Base-by-base conservation (phyloP, 2,888 invertebrate genomes). In the Lordiphosa andalusiaca region DNA sequence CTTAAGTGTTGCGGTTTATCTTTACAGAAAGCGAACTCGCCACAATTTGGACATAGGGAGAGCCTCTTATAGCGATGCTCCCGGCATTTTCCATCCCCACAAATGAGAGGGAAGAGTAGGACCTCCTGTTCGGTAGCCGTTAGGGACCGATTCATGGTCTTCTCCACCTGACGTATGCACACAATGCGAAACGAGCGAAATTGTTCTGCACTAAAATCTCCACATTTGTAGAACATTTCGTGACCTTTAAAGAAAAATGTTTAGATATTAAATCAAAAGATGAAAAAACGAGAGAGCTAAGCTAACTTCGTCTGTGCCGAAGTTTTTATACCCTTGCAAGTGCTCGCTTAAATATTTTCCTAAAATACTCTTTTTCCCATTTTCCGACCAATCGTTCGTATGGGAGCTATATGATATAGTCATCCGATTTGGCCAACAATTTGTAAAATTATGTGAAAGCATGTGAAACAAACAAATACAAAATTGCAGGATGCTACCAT, bases 111-210 rank as follows among this genome's bases (percentile, higher is more conserved):
- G 75, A 93, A 94, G 19, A 94, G 88, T 21, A 94, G 85, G 0
- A 93, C 91, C 80, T 95, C 94, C 62, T 92, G 92, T 84, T 94
- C 94, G 90, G 93, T 93, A 0, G 93, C 91, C 10, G 91, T 90
- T 40, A 94, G 81, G 2, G 90, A 86, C 7, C 94, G 90, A 63
- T 91, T 91, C 3, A 94, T 86, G 2, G 91, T 88, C 53, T 91
- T 90, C 82, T 93, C 93, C 53, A 93, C 91, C 0, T 92, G 90
- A 0, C 91, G 90, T 44, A 94, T 92, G 77, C 91, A 90, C 64
- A 92, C 91, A 87, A 93, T 91, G 12, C 94, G 90, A 33, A 92
- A 90, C 0, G 92, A 90, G 0, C 93, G 91, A 86, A 93, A 94
- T 62, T 92, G 91, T 19, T 93, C 92, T 0, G 91, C 90, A 0